Conservation (phyloP, 2,888 invertebrate species). For the Parnassius mnemosyne region DNA sequence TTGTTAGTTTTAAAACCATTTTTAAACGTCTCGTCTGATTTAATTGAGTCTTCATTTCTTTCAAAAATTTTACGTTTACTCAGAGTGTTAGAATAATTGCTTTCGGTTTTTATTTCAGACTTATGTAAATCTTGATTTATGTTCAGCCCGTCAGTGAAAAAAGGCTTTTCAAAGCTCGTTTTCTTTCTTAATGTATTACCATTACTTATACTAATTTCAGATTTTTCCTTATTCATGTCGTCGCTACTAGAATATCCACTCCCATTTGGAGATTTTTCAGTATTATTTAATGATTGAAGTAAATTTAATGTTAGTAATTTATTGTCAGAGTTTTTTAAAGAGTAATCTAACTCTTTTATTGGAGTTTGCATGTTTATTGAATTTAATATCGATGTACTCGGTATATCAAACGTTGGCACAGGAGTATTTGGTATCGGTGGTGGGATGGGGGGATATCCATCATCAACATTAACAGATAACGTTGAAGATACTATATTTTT, state of each 20-base stretch:
- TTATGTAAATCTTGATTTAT: conserved; percentile 45
- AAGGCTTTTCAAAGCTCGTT: conserved; percentile 49
- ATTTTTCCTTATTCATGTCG: conserved; percentile 55
- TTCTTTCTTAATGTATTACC: conserved; percentile 55
- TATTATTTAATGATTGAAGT: conserved; percentile 37
- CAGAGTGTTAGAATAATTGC: conserved; percentile 59
- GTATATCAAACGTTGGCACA: conserved; percentile 58
- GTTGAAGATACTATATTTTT: conserved; percentile 30
- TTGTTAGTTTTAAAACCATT: conserved; percentile 32
- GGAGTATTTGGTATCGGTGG: conserved; percentile 68
- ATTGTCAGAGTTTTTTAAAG: conserved; percentile 43
- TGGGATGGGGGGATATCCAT: conserved; percentile 52
- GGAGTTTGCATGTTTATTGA: conserved; percentile 31
- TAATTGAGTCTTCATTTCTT: conserved; percentile 46
- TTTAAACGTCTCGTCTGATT: conserved; percentile 36
- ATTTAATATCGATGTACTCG: conserved; percentile 49
- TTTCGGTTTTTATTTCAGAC: conserved; percentile 52
- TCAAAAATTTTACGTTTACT: conserved; percentile 68
- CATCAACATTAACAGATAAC: conserved; percentile 33
- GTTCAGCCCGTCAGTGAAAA: conserved; percentile 52
- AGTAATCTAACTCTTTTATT: conserved; percentile 39
- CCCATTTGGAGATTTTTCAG: conserved; percentile 50
- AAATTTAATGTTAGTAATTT: conserved; percentile 36
- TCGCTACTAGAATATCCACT: conserved; percentile 54
- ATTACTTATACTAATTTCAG: conserved; percentile 47